Evolutionary conservation across 2,113 vertebrate species (phyloP).

Genomic region (Zosterops pallidus): DNA sequence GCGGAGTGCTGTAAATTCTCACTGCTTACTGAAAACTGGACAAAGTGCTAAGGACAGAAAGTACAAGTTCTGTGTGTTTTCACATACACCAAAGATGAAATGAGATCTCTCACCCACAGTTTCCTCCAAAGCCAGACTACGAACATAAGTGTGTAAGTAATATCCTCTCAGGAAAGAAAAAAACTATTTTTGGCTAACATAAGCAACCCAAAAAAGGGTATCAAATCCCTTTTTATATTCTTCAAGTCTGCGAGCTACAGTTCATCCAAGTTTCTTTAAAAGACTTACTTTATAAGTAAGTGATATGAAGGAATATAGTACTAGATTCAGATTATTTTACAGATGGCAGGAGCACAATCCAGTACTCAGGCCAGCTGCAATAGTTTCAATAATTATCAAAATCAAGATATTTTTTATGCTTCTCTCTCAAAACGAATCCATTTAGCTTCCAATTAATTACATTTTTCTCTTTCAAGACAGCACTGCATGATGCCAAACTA

Average conservation of each 20-base stretch:
- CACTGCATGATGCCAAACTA: neutral
- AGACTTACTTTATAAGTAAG: neutral
- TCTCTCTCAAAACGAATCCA: rapidly evolving
- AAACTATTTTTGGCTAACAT: neutral
- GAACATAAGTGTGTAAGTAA: neutral
- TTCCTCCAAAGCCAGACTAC: neutral
- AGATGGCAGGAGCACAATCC: neutral
- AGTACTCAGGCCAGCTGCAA: neutral
- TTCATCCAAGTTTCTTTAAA: neutral
- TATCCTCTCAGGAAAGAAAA: neutral
- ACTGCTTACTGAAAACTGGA: neutral
- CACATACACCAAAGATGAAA: neutral
- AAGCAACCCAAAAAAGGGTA: neutral
- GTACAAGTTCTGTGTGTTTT: neutral
- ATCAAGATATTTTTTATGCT: neutral
- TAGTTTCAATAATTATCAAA: neutral
- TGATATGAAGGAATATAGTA: neutral
- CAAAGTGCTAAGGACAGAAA: neutral
- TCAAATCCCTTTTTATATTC: neutral
- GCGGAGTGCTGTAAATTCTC: neutral
- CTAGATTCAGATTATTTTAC: neutral
- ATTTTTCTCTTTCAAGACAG: neutral
- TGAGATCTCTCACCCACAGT: neutral
- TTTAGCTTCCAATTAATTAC: neutral
- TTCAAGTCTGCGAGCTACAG: neutral